phyloP scores from a whole-genome alignment of 2,113 vertebrate species.

The Cebus imitator region DNA sequence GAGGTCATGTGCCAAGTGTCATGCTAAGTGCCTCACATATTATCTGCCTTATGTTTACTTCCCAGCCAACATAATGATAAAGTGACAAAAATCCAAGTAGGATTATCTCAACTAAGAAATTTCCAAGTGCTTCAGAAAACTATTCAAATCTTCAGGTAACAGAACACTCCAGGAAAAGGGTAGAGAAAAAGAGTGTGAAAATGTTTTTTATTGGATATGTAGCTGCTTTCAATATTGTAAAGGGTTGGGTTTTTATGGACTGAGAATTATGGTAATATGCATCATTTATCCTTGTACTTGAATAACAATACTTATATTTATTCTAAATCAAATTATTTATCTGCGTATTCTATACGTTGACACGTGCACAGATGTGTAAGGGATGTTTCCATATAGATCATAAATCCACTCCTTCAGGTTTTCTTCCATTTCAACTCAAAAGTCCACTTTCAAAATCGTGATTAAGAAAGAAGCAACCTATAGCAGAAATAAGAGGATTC shows the following conservation, averaged over 20 bases:
- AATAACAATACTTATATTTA: neutral
- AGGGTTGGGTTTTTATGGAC: neutral
- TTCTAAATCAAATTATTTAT: neutral
- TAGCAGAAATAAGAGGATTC: neutral
- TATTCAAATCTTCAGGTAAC: neutral
- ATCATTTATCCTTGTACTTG: conserved; percentile 9
- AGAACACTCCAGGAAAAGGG: neutral
- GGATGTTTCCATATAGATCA: neutral
- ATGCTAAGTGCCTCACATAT: neutral
- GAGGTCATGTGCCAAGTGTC: neutral
- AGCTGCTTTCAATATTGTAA: conserved; percentile 14
- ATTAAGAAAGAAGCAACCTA: neutral
- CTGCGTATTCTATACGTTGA: neutral
- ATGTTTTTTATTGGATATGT: neutral
- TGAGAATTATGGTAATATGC: neutral
- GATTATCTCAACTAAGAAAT: neutral
- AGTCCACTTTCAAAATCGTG: neutral
- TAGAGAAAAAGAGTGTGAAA: neutral
- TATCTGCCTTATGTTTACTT: conserved; percentile 4
- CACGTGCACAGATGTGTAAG: neutral
- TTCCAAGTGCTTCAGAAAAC: neutral
- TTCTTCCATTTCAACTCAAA: neutral
- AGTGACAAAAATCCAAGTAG: neutral
- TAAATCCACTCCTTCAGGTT: neutral
- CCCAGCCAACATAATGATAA: neutral